Evolutionary conservation across 2,888 invertebrate genomes (phyloP).

Genomic region (Dynastes tityus): DNA sequence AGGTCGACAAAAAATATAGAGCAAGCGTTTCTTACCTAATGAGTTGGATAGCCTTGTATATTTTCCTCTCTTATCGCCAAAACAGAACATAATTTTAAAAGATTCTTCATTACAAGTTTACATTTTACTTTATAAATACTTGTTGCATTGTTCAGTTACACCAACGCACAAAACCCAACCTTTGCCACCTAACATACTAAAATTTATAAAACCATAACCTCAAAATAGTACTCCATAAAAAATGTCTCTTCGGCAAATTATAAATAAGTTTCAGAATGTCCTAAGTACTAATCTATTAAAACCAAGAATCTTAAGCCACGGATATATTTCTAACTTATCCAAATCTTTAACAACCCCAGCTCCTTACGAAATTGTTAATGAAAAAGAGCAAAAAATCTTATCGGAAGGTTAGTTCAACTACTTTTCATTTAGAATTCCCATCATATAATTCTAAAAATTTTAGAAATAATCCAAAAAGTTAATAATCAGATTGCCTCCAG

Average conservation of each 20-base stretch:
- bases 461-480: conserved; percentile 76
- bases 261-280: conserved; percentile 12
- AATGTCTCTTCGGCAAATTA: conserved; percentile 22
- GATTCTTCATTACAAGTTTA: not conserved
- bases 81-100: not conserved
- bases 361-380: conserved; percentile 65
- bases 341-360: conserved; percentile 33
- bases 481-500: conserved; percentile 76
- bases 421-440: conserved; percentile 3
- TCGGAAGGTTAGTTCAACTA: conserved; percentile 57
- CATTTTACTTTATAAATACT: not conserved
- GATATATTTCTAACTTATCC: not conserved
- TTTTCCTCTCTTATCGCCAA: not conserved
- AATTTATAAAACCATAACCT: not conserved
- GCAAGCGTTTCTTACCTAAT: not conserved
- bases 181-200: too few species aligned
- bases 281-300: conserved; percentile 3
- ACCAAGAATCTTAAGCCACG: not conserved
- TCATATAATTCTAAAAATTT: conserved; percentile 26
- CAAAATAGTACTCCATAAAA: not conserved
- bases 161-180: not conserved
- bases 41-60: not conserved
- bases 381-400: conserved; percentile 59
- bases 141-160: conserved; percentile 4
- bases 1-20: not conserved